A percentile compares a stretch with the other conserved stretches of the same genome.
These are phyloP conservation scores for Oceanodroma leucorhoa DNA, from an alignment of 2,797 vertebrate genomes.

Conservation along the genomic window DNA sequence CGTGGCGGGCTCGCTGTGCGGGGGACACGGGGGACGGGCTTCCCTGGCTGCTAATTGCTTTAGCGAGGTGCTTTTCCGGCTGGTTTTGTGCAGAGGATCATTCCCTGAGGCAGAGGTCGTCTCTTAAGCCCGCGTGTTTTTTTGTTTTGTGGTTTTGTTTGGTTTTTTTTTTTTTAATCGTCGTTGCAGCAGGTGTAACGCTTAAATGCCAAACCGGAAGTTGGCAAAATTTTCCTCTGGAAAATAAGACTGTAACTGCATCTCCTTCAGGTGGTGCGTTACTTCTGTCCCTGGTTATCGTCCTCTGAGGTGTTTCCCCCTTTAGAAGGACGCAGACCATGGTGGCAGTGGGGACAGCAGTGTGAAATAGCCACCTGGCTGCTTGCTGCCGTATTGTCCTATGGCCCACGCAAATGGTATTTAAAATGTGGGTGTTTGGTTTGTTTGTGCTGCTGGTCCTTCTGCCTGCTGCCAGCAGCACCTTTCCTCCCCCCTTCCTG, in stretches of 20 bases:
- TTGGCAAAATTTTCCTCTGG: not conserved
- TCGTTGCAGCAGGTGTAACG: not conserved
- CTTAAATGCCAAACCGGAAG: not conserved
- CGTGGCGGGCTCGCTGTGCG: rapidly evolving
- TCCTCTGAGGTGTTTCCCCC: too few species aligned
- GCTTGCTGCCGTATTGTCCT: rapidly evolving
- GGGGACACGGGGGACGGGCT: not conserved
- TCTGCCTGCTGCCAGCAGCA: not conserved
- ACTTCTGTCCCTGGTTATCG: not conserved
- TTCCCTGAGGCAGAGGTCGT: not conserved
- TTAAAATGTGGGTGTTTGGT: not conserved
- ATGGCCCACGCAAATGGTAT: rapidly evolving
- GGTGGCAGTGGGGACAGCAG: rapidly evolving
- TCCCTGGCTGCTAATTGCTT: rapidly evolving
- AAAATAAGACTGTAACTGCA: not conserved
- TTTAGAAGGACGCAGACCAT: rapidly evolving
- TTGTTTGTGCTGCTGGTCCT: not conserved
- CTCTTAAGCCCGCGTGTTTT: not conserved
- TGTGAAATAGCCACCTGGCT: rapidly evolving
- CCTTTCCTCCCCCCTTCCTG: not conserved
- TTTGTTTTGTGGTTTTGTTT: too few species aligned
- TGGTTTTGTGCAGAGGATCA: rapidly evolving
- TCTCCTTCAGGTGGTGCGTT: rapidly evolving
- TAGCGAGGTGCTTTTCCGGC: not conserved
- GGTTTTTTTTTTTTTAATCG: too few species aligned